These are phyloP conservation scores for Eudyptes chrysolophus DNA, from an alignment of 2,113 vertebrate genomes.

Conservation along the genomic window DNA sequence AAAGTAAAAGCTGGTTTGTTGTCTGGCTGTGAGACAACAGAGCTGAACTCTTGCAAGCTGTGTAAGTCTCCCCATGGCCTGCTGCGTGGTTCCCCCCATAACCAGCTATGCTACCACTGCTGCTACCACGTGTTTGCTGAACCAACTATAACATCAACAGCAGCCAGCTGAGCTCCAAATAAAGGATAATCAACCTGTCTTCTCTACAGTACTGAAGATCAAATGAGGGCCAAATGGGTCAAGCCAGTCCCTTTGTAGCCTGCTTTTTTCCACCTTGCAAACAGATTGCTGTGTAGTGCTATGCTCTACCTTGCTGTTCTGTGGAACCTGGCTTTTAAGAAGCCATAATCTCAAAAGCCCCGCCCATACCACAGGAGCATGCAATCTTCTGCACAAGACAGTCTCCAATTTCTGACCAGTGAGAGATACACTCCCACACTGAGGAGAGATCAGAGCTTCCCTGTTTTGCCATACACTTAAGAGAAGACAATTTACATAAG, in stretches of 20 bases:
- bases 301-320: background rate
- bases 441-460: background rate
- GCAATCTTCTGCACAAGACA: background rate
- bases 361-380: background rate
- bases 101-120: background rate
- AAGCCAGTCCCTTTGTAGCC: background rate
- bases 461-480: background rate
- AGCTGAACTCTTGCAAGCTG: background rate
- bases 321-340: background rate
- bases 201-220: background rate
- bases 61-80: background rate
- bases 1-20: background rate
- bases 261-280: background rate
- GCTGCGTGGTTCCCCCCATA: background rate
- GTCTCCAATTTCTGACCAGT: background rate
- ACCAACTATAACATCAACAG: background rate
- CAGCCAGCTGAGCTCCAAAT: background rate
- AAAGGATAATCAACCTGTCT: background rate
- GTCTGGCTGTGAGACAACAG: background rate
- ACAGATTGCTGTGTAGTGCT: background rate
- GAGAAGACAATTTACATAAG: background rate
- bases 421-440: background rate
- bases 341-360: background rate
- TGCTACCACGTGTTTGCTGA: background rate
- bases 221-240: background rate